phyloP scores from a whole-genome alignment of 2,797 vertebrate genomes.

The Poecilia wingei region DNA sequence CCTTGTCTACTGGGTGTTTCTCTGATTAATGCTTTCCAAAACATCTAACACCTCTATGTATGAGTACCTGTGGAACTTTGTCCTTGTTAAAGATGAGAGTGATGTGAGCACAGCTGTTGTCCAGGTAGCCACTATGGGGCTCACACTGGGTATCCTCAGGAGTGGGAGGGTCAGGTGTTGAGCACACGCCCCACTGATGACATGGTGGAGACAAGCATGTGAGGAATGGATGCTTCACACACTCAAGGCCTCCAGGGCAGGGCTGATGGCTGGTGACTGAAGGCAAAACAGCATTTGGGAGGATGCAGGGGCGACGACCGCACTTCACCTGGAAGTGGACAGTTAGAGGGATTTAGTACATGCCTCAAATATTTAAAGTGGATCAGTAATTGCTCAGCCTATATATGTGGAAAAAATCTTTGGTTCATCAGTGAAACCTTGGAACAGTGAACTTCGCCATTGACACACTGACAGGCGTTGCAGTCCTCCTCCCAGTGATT shows the following conservation, averaged over 20 bases:
- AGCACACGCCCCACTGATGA: conserved; percentile 89
- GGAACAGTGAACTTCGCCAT: conserved; percentile 87
- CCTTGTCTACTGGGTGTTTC: background rate
- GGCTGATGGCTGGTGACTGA: conserved; percentile 43
- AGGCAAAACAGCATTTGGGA: conserved; percentile 58
- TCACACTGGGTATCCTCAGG: conserved; percentile 83
- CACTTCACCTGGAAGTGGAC: conserved; percentile 85
- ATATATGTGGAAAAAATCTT: background rate
- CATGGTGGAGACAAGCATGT: conserved; percentile 92
- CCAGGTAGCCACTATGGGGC: conserved; percentile 86
- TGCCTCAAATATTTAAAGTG: background rate
- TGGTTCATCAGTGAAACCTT: conserved; percentile 78
- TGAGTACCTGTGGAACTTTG: conserved; percentile 87
- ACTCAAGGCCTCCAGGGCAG: conserved; percentile 87
- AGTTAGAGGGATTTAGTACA: background rate
- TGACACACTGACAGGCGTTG: conserved; percentile 88
- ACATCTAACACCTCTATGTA: background rate
- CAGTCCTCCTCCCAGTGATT: conserved; percentile 92
- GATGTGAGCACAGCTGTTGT: conserved; percentile 90
- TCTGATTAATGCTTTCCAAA: background rate
- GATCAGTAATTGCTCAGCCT: background rate
- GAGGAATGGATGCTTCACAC: conserved; percentile 81
- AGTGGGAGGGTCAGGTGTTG: conserved; percentile 69
- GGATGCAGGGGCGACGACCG: conserved; percentile 87
- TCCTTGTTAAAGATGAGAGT: conserved; percentile 89